Percentiles rank a stretch among this genome's conserved stretches.
phyloP scores from a whole-genome alignment of 2,888 invertebrate species.

The Noctua pronuba region DNA sequence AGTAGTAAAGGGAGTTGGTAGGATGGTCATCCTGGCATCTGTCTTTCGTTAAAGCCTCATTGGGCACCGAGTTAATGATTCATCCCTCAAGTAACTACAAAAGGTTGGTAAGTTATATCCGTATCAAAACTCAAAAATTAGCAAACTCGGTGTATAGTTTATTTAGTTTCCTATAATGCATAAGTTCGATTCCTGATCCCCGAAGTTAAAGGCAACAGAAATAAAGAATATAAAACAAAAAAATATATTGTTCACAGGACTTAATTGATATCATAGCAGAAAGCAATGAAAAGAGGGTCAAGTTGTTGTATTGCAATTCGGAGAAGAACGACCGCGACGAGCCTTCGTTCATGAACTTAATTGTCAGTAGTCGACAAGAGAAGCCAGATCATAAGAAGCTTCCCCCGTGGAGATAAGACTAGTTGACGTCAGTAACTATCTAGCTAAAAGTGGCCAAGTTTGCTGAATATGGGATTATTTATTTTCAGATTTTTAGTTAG shows the following conservation, averaged over 20 bases:
- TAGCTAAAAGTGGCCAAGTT: conserved; percentile 31
- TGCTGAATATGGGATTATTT: conserved; percentile 28
- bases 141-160: neutral
- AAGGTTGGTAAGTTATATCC: neutral
- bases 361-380: conserved; percentile 22
- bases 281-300: conserved; percentile 73
- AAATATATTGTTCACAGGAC: conserved; percentile 73
- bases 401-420: conserved; percentile 72
- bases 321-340: conserved; percentile 63
- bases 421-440: conserved; percentile 30
- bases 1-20: neutral
- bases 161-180: neutral
- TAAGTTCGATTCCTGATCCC: neutral
- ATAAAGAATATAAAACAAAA: neutral
- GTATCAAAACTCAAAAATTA: neutral
- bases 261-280: conserved; percentile 77
- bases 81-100: neutral
- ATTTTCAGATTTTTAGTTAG: neutral
- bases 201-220: neutral
- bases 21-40: neutral
- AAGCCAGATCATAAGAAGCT: conserved; percentile 40
- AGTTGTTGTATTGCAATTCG: conserved; percentile 73
- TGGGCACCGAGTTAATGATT: neutral
- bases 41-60: neutral
- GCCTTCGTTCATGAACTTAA: conserved; percentile 69